Conservation (phyloP, 92 coral and sea anemone genomes). For the Porites rus region DNA sequence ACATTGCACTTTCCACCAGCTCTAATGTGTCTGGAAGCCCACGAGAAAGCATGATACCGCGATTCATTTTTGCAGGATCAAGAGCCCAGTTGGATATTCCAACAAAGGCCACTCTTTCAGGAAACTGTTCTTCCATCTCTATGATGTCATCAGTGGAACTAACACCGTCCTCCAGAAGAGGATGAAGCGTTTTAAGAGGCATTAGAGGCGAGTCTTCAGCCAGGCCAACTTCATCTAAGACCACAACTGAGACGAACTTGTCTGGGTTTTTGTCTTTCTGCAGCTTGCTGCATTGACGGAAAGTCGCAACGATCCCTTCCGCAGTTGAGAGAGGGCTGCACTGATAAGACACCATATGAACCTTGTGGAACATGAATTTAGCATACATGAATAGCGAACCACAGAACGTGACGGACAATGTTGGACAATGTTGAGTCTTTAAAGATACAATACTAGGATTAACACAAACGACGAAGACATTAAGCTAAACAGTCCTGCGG, state of each 20-base stretch:
- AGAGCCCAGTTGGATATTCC: conserved; percentile 94
- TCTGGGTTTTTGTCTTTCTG: conserved; percentile 75
- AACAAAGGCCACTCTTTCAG: conserved; percentile 80
- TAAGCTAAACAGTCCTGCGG: neutral
- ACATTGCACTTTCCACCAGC: conserved; percentile 86
- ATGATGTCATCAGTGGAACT: conserved; percentile 61
- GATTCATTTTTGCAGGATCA: conserved; percentile 90
- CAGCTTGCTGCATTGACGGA: conserved; percentile 71
- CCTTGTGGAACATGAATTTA: conserved; percentile 54
- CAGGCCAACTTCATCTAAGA: too few relatives aligned
- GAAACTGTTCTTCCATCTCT: conserved; percentile 58
- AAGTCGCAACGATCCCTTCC: conserved; percentile 75
- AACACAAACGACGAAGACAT: neutral
- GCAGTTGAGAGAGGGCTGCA: conserved; percentile 87
- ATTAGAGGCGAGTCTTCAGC: too few relatives aligned
- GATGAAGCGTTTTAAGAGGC: too few relatives aligned
- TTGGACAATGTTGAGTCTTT: too few relatives aligned
- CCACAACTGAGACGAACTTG: conserved; percentile 79
- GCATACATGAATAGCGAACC: too few relatives aligned
- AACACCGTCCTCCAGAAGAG: conserved; percentile 83
- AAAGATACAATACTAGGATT: neutral
- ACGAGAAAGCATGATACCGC: conserved; percentile 84
- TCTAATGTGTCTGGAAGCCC: conserved; percentile 74
- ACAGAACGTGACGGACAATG: neutral
- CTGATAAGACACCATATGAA: conserved; percentile 77